phyloP scores from a whole-genome alignment of 2,888 invertebrate genomes.

The Lithophane leautieri region DNA sequence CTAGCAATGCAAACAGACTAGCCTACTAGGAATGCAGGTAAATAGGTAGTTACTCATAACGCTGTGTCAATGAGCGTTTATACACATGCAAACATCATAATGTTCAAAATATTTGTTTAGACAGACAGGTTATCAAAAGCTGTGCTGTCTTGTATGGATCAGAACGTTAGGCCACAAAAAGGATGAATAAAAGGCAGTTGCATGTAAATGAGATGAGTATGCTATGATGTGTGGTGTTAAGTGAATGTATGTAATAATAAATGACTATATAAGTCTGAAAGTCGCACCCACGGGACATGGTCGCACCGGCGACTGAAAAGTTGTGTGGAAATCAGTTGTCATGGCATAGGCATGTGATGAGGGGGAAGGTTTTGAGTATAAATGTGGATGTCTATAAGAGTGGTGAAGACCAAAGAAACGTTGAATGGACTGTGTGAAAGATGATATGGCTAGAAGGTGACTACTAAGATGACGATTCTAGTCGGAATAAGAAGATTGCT shows the following conservation, averaged over 20 bases:
- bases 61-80: neutral
- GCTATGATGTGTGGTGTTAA: neutral
- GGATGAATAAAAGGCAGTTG: neutral
- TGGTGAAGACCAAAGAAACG: neutral
- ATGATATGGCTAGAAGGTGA: neutral
- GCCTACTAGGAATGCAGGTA: constrained; percentile 3
- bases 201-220: neutral
- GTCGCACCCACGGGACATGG: no score
- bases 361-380: neutral
- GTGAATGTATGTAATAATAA: neutral
- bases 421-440: neutral
- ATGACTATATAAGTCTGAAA: neutral
- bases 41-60: constrained; percentile 11
- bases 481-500: neutral
- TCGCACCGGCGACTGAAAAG: neutral
- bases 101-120: constrained; percentile 15
- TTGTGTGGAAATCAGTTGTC: neutral
- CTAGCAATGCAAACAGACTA: constrained; percentile 9
- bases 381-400: no score
- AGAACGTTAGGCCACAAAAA: neutral
- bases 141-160: neutral
- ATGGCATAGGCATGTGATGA: neutral
- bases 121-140: neutral
- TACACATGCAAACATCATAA: neutral
- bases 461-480: neutral